Conservation (phyloP, 64 coral and sea anemone species). For the Anthopleura sola region DNA sequence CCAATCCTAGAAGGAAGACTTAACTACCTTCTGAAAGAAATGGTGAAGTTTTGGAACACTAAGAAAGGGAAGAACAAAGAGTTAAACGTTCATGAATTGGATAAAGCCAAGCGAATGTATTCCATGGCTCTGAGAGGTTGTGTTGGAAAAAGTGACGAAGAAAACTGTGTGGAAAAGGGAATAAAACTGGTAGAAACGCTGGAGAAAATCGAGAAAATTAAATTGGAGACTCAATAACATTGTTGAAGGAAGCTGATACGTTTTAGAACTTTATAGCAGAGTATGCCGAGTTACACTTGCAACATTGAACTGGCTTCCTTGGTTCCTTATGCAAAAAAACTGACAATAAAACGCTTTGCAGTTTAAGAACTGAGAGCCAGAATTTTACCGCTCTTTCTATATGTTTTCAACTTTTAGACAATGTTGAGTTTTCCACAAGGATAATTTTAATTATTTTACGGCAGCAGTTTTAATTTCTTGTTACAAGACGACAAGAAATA, state of each 20-base stretch:
- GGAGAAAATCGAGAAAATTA: background rate
- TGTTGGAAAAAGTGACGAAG: background rate
- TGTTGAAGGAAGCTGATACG: background rate
- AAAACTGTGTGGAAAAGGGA: background rate
- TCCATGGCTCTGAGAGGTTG: constrained; percentile 56
- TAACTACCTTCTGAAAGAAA: constrained; percentile 69
- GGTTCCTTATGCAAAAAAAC: too few species aligned
- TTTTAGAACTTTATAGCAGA: too few species aligned
- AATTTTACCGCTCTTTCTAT: too few species aligned
- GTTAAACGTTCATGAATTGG: constrained; percentile 24
- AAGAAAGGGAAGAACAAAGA: constrained; percentile 60
- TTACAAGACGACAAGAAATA: too few species aligned
- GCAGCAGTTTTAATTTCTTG: too few species aligned
- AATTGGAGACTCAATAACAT: background rate
- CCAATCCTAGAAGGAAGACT: constrained; percentile 75
- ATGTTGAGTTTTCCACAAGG: too few species aligned
- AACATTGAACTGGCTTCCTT: too few species aligned
- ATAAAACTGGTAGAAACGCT: background rate
- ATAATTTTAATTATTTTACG: too few species aligned
- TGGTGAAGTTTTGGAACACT: constrained; percentile 60
- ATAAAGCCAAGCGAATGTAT: constrained; percentile 71
- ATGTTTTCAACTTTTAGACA: too few species aligned
- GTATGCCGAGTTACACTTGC: too few species aligned
- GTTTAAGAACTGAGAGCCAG: too few species aligned
- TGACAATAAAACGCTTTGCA: too few species aligned